Percentiles rank a stretch among this genome's conserved stretches.
These are phyloP conservation scores for Galeopsomyia nigrocyanea DNA, from an alignment of 2,888 invertebrate species.

Conservation along the genomic window DNA sequence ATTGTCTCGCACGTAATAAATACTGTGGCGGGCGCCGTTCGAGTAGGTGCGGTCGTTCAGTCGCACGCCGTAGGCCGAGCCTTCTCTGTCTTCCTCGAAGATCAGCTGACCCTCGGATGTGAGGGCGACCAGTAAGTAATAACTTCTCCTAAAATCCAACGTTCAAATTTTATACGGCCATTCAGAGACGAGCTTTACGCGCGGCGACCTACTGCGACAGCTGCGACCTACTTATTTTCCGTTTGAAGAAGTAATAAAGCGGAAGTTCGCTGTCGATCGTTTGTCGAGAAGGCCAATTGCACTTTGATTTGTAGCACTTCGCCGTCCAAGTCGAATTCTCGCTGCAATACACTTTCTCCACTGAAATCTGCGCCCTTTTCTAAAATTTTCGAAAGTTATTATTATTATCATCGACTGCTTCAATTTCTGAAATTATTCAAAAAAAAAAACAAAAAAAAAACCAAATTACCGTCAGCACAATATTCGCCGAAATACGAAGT, in stretches of 20 bases:
- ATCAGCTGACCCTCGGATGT: conserved; percentile 87
- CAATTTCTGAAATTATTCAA: no score
- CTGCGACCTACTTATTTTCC: conserved; percentile 82
- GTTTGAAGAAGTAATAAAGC: conserved; percentile 85
- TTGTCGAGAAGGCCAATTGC: conserved; percentile 89
- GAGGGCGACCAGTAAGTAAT: conserved; percentile 85
- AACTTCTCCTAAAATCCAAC: conserved; percentile 76
- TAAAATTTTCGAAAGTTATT: conserved; percentile 45
- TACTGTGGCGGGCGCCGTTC: conserved; percentile 85
- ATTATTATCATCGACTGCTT: not conserved
- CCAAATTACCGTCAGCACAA: conserved; percentile 77
- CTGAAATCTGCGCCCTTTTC: conserved; percentile 93
- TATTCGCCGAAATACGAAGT: conserved; percentile 92
- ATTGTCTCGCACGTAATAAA: conserved; percentile 77
- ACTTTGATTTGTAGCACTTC: conserved; percentile 84
- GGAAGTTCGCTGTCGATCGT: conserved; percentile 80
- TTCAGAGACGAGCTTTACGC: no score
- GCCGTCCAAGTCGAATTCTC: conserved; percentile 81
- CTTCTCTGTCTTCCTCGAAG: conserved; percentile 88
- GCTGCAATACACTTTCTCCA: conserved; percentile 85
- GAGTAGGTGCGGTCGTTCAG: conserved; percentile 85
- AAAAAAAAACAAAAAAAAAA: not conserved
- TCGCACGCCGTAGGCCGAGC: conserved; percentile 79
- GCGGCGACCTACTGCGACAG: no score
- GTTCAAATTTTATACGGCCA: conserved; percentile 10